Evolutionary conservation across 2,888 invertebrate species (phyloP), one percentile per base, ranked within the genome.

Genomic region (Pyrrhosoma nymphula): DNA sequence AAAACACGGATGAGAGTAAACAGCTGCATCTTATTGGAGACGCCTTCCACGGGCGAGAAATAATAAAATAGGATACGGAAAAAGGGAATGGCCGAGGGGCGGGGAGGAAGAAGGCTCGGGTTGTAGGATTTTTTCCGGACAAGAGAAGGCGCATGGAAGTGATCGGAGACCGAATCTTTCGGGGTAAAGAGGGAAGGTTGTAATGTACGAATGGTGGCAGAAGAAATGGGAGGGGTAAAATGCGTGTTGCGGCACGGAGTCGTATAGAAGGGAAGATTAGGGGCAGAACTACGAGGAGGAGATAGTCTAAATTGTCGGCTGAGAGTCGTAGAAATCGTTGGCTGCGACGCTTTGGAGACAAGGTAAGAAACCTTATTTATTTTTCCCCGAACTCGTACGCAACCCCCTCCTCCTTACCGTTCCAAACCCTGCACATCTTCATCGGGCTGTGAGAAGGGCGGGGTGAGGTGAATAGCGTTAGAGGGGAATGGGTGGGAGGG

Each of bases 271-370:
- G 60, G 39, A 91, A 91, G 91, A 91, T 91, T 91, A 91, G 39
- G 91, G 26, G 91, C 63, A 91, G 63, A 63, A 63, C 91, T 39
- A 63, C 60, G 63, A 23, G 30, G 16, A 91, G 35, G 20, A 91
- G 91, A 91, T 63, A 91, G 63, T 63, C 63, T 91, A 91, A 91
- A 63, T 91, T 91, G 91, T 91, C 63, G 91, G 63, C 91, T 39
- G 91, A 47, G 47, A 60, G 91, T 63, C 91, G 91, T 91, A 91
- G 91, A 60, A 91, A 91, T 91, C 91, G 91, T 39, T 91, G 91
- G 30, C 91, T 91, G 91, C 90, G 90, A 90, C 90, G 90, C 90
- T 90, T 20, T 30, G 56, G 56, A 23, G 91, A 91, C 91, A 91
- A 8, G 91, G 91, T 56, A 35, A 56, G 56, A 60, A 47, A 39